A percentile compares a stretch with the other conserved stretches of the same genome.
These are phyloP conservation scores for Imbricaverruca yamaguchii DNA, from an alignment of 2,888 invertebrate genomes.

Conservation along the genomic window DNA sequence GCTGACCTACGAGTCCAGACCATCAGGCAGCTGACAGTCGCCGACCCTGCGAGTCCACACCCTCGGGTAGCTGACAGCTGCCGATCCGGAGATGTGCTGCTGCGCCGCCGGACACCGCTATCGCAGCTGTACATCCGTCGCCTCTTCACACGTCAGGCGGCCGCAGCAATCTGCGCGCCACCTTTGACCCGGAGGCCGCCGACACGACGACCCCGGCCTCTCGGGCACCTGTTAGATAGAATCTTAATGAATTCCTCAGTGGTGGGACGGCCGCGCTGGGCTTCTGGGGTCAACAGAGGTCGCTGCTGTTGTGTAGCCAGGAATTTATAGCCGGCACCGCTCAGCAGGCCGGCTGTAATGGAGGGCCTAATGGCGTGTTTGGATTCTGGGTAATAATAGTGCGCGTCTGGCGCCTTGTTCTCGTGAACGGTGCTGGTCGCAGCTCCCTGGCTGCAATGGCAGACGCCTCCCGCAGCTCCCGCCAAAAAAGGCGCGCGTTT, in stretches of 20 bases:
- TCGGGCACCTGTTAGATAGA: background rate
- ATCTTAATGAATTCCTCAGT: conserved; percentile 5
- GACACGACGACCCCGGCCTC: background rate
- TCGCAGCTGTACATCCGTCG: background rate
- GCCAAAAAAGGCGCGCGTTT: background rate
- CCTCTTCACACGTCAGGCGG: conserved; percentile 1
- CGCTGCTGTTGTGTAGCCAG: conserved; percentile 13
- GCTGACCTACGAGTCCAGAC: too few relatives aligned
- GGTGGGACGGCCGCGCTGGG: background rate
- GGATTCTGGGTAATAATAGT: conserved; percentile 11
- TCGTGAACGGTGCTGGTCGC: background rate
- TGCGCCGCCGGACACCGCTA: too few relatives aligned
- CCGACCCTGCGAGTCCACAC: too few relatives aligned
- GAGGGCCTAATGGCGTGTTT: background rate
- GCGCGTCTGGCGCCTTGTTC: background rate
- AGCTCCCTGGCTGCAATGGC: background rate
- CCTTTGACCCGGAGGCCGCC: background rate
- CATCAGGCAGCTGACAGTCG: too few relatives aligned
- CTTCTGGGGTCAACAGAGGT: conserved; percentile 7
- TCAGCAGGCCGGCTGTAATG: conserved; percentile 8
- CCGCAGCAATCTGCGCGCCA: background rate
- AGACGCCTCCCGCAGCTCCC: background rate
- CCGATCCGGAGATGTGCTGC: too few relatives aligned
- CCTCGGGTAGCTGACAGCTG: too few relatives aligned
- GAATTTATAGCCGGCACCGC: conserved; percentile 13